Percentiles rank a stretch among this genome's conserved stretches.
These are phyloP conservation scores for Podargus strigoides DNA, from an alignment of 2,797 vertebrate species.

Conservation along the genomic window DNA sequence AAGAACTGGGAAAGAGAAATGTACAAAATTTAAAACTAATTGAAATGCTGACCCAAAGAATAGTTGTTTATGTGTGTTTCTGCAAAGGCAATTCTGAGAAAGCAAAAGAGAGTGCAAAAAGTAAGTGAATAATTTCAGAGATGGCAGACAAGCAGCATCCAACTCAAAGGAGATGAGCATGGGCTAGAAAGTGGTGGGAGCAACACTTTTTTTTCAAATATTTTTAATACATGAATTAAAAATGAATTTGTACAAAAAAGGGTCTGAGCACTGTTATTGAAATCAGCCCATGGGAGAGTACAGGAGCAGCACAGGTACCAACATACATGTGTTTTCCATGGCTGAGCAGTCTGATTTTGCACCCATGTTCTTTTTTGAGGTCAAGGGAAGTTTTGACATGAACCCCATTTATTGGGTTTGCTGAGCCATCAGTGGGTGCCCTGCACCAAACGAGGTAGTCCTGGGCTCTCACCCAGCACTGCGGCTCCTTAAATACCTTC, in stretches of 20 bases:
- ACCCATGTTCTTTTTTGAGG: not conserved
- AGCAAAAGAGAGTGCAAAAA: not conserved
- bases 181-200: not conserved
- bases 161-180: not conserved
- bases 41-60: not conserved
- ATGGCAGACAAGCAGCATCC: not conserved
- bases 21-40: slow-evolving; percentile 26
- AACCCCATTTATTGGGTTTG: not conserved
- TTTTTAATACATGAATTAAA: not conserved
- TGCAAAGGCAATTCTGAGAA: not conserved
- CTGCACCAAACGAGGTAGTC: fast-evolving
- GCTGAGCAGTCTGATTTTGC: not conserved
- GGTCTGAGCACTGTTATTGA: not conserved
- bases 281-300: not conserved
- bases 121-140: not conserved
- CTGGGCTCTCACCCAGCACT: not conserved
- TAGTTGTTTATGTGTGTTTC: not conserved
- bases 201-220: not conserved
- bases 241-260: not conserved
- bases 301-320: not conserved
- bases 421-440: not conserved
- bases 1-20: not conserved
- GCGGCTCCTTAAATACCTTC: not conserved
- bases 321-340: not conserved
- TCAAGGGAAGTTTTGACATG: not conserved